Conservation (phyloP, 2,797 vertebrate species). For the Agapornis canus region DNA sequence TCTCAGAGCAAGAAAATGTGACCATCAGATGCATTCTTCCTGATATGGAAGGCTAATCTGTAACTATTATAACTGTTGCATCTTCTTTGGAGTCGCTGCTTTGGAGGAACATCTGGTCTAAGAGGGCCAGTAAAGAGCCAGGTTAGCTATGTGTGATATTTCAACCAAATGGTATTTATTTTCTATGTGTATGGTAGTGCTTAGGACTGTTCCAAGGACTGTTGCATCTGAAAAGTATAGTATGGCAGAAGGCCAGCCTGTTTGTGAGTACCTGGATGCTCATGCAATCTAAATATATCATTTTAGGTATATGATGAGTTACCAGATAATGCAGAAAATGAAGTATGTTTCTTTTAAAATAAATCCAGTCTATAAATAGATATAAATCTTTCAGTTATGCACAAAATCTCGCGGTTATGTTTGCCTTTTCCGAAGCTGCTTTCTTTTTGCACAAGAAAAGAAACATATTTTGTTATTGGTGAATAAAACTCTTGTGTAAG, state of each 20-base stretch:
- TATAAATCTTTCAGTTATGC: not conserved
- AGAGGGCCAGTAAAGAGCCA: not conserved
- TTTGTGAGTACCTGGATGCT: not conserved
- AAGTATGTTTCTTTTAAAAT: not conserved
- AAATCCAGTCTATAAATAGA: not conserved
- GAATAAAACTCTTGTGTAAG: not conserved
- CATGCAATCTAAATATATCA: not conserved
- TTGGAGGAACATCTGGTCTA: not conserved
- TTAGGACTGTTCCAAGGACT: not conserved
- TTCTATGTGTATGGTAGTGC: not conserved
- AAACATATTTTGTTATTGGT: not conserved
- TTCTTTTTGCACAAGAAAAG: not conserved
- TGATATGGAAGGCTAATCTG: not conserved
- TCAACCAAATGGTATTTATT: not conserved
- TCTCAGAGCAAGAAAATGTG: not conserved
- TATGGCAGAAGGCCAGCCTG: not conserved
- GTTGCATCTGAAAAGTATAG: not conserved
- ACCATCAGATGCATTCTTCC: not conserved
- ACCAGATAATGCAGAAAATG: not conserved
- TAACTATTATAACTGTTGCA: not conserved
- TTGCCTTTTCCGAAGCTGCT: not conserved
- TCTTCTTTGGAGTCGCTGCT: not conserved
- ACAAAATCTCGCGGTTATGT: not conserved
- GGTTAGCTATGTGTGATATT: not conserved
- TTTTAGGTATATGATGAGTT: not conserved